These are phyloP conservation scores for Erebia palarica DNA, from an alignment of 2,888 invertebrate species.

Conservation along the genomic window DNA sequence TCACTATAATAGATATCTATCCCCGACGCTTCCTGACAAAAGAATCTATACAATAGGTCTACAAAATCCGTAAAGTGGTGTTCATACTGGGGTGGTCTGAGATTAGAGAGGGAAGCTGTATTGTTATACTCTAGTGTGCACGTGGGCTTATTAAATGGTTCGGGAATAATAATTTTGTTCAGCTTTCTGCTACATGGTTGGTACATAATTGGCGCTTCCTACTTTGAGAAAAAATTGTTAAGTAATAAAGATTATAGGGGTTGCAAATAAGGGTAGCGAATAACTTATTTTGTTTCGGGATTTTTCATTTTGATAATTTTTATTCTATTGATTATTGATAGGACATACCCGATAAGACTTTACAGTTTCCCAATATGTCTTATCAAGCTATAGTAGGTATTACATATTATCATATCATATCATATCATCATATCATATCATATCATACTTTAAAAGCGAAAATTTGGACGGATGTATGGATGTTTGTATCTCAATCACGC, in stretches of 20 bases:
- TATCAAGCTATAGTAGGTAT: too few species aligned
- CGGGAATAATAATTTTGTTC: not conserved
- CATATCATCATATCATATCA: too few species aligned
- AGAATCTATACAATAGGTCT: slow-evolving; percentile 9
- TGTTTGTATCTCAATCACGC: too few species aligned
- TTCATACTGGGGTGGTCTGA: slow-evolving; percentile 10
- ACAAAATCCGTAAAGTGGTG: slow-evolving; percentile 11
- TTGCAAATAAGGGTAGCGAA: not conserved
- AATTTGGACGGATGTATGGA: too few species aligned
- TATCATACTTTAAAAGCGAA: too few species aligned
- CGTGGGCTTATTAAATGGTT: slow-evolving; percentile 10
- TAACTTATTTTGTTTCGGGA: not conserved
- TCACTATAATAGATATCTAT: not conserved
- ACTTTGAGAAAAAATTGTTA: not conserved
- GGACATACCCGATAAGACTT: too few species aligned
- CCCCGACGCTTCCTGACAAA: slow-evolving; percentile 5
- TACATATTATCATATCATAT: too few species aligned
- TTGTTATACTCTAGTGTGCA: slow-evolving; percentile 10
- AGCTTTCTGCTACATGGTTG: slow-evolving; percentile 10
- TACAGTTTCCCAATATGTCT: too few species aligned
- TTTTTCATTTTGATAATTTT: not conserved
- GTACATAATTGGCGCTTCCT: slow-evolving; percentile 7
- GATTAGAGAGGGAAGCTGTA: slow-evolving; percentile 7
- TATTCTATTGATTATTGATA: too few species aligned
- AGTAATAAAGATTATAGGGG: not conserved